Conservation (phyloP, 2,888 invertebrate genomes). For the Lepidochitona cinerea region DNA sequence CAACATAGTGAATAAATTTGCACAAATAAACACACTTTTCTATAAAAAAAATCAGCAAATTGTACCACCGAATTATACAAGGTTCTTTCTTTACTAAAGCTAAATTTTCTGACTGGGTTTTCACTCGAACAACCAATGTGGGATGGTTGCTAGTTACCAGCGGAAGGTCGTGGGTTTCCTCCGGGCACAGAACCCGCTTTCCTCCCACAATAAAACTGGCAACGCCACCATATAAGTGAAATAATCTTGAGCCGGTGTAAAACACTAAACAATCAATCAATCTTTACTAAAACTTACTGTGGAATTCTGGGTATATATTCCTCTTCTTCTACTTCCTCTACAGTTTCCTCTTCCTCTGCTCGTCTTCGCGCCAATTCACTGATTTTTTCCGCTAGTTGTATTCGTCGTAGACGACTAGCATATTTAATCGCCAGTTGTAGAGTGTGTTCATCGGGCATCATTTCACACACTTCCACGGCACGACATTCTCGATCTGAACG, state of each 20-base stretch:
- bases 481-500: slow-evolving; percentile 87
- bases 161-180: too few species aligned
- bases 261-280: too few species aligned
- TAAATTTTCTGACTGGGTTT: too few species aligned
- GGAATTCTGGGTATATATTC: not conserved
- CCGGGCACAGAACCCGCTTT: too few species aligned
- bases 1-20: too few species aligned
- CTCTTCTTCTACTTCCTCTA: slow-evolving; percentile 31
- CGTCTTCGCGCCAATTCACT: slow-evolving; percentile 74
- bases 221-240: too few species aligned
- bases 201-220: too few species aligned
- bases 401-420: slow-evolving; percentile 83
- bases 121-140: too few species aligned
- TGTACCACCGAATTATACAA: not conserved
- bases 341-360: slow-evolving; percentile 44
- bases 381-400: slow-evolving; percentile 85
- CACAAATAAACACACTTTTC: too few species aligned
- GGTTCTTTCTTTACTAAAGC: not conserved
- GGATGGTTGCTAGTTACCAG: too few species aligned
- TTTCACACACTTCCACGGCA: slow-evolving; percentile 87
- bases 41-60: not conserved
- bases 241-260: too few species aligned
- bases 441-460: slow-evolving; percentile 83
- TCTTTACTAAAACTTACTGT: too few species aligned
- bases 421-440: slow-evolving; percentile 91